Conservation (phyloP, 2,113 vertebrate genomes). For the Callithrix jacchus region DNA sequence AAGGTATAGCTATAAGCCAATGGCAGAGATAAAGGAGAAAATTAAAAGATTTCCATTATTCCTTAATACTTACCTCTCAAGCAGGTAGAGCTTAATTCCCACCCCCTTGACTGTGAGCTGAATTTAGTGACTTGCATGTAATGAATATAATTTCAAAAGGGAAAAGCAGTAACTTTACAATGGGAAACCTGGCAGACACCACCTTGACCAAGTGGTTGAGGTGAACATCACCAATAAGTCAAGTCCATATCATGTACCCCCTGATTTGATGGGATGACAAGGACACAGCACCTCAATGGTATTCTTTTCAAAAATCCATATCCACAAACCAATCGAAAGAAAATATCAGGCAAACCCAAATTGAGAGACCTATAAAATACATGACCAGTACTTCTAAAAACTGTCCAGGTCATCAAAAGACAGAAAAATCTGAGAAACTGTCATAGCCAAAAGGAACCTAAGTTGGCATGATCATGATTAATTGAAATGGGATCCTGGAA, state of each 20-base stretch:
- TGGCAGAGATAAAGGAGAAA: constrained; percentile 25
- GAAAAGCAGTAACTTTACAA: neutral
- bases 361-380: neutral
- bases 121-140: constrained; percentile 27
- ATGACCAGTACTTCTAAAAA: neutral
- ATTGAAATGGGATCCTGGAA: neutral
- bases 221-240: neutral
- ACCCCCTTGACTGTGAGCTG: neutral
- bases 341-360: neutral
- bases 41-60: constrained; percentile 29
- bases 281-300: neutral
- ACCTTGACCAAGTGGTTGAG: constrained; percentile 10
- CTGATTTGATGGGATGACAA: neutral
- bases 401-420: neutral
- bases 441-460: neutral
- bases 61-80: neutral
- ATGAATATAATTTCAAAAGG: neutral
- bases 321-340: neutral
- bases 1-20: neutral
- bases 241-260: neutral
- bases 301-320: neutral
- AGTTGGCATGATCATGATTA: neutral
- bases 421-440: constrained; percentile 25
- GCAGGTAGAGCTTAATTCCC: constrained; percentile 2
- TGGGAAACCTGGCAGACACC: neutral